phyloP scores from a whole-genome alignment of 1,140 invertebrate species.

The Polypedilum vanderplanki region DNA sequence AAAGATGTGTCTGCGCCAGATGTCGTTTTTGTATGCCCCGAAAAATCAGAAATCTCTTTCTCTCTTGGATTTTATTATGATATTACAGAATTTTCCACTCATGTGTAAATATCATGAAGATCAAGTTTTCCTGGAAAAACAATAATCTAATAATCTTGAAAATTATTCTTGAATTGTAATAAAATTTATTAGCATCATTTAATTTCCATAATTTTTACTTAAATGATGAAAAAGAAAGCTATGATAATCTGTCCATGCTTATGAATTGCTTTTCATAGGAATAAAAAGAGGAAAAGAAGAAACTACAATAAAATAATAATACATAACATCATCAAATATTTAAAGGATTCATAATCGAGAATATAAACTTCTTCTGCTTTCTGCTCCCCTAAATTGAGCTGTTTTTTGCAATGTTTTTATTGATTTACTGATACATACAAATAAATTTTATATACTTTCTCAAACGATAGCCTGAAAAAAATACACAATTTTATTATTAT shows the following conservation, averaged over 20 bases:
- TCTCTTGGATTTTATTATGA: background rate
- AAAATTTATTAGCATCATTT: no score
- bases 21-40: conserved; percentile 35
- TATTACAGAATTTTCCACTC: background rate
- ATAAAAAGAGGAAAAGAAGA: background rate
- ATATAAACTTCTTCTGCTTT: background rate
- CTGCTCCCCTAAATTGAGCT: background rate
- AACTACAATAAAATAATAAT: conserved; percentile 8
- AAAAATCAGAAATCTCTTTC: background rate
- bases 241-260: background rate
- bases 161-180: no score
- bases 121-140: no score
- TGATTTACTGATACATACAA: background rate
- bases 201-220: no score
- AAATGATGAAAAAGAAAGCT: no score
- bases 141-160: no score
- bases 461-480: no score
- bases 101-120: conserved; percentile 21
- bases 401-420: background rate
- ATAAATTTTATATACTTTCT: background rate
- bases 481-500: background rate
- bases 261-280: background rate
- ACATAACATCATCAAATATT: conserved; percentile 19
- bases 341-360: background rate
- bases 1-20: conserved; percentile 46